phyloP scores from a whole-genome alignment of 2,888 invertebrate species.

The Lasioglossum marginatum region DNA sequence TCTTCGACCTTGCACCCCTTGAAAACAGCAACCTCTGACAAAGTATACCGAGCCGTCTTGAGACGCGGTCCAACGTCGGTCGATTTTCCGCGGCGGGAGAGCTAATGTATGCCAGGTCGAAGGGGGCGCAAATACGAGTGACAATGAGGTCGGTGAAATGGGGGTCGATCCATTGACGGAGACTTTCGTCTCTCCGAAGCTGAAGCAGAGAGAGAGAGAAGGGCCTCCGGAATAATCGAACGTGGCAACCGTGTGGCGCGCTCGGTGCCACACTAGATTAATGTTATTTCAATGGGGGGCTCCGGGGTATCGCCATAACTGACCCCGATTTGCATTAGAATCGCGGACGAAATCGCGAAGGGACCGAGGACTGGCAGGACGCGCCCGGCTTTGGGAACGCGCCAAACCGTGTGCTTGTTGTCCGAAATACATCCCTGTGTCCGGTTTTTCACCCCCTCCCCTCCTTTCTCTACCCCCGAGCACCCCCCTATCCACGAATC shows the following conservation, averaged over 20 bases:
- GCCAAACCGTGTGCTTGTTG: conserved; percentile 74
- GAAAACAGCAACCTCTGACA: not conserved
- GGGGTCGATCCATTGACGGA: conserved; percentile 50
- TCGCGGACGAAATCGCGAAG: conserved; percentile 71
- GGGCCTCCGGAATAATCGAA: conserved; percentile 68
- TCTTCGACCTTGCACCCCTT: not conserved
- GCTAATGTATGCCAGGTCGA: conserved; percentile 44
- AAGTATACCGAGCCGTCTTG: not conserved
- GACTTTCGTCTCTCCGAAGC: conserved; percentile 22
- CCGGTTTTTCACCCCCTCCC: conserved; percentile 59
- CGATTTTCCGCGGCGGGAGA: conserved; percentile 48
- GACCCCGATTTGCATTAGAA: conserved; percentile 80
- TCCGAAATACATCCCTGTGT: conserved; percentile 69
- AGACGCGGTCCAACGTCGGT: conserved; percentile 17
- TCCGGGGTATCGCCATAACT: conserved; percentile 71
- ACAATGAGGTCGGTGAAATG: conserved; percentile 52
- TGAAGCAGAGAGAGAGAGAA: not conserved
- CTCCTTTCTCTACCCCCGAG: not conserved
- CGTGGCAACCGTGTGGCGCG: conserved; percentile 73
- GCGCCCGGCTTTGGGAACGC: conserved; percentile 71
- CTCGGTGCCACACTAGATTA: conserved; percentile 79
- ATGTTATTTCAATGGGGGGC: conserved; percentile 79
- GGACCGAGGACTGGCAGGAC: conserved; percentile 39
- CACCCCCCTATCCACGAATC: not conserved
- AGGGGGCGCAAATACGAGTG: conserved; percentile 46